Conservation (phyloP, 2,888 invertebrate species). For the Liopterus haemorrhoidalis region DNA sequence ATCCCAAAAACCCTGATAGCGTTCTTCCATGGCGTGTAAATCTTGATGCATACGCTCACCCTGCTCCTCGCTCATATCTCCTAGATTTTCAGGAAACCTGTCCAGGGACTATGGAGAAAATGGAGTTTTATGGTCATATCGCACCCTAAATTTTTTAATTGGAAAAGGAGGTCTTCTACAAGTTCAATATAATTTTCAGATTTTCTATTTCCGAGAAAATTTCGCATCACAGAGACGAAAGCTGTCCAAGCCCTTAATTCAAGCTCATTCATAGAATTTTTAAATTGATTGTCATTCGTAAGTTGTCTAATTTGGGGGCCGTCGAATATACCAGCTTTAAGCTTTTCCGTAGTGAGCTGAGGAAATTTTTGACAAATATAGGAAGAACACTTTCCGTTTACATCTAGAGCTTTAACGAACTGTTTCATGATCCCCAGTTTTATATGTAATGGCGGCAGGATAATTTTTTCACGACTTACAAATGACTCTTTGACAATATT, state of each 20-base stretch:
- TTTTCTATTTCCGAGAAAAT: slow-evolving; percentile 16
- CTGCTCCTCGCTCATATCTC: too few relatives aligned
- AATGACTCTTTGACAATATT: slow-evolving; percentile 26
- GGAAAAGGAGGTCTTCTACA: too few relatives aligned
- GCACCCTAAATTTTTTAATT: too few relatives aligned
- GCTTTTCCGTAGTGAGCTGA: slow-evolving; percentile 25
- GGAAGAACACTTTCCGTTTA: slow-evolving; percentile 23
- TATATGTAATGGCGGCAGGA: slow-evolving; percentile 33
- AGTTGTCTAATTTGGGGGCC: slow-evolving; percentile 26
- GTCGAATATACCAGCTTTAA: slow-evolving; percentile 29
- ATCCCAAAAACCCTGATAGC: too few relatives aligned
- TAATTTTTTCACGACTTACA: slow-evolving; percentile 23
- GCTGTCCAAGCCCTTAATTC: slow-evolving; percentile 16
- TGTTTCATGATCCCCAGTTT: slow-evolving; percentile 34
- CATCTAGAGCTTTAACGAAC: slow-evolving; percentile 31
- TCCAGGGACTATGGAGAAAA: too few relatives aligned
- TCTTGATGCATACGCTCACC: too few relatives aligned
- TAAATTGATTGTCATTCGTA: slow-evolving; percentile 4
- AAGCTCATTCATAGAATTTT: slow-evolving; percentile 16
- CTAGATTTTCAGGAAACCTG: too few relatives aligned
- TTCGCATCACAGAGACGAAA: slow-evolving; percentile 14
- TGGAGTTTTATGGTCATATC: too few relatives aligned
- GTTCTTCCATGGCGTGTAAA: too few relatives aligned
- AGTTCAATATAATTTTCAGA: not conserved
- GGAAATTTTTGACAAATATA: slow-evolving; percentile 27